phyloP scores from a whole-genome alignment of 2,113 vertebrate species.

The Erinaceus europaeus region DNA sequence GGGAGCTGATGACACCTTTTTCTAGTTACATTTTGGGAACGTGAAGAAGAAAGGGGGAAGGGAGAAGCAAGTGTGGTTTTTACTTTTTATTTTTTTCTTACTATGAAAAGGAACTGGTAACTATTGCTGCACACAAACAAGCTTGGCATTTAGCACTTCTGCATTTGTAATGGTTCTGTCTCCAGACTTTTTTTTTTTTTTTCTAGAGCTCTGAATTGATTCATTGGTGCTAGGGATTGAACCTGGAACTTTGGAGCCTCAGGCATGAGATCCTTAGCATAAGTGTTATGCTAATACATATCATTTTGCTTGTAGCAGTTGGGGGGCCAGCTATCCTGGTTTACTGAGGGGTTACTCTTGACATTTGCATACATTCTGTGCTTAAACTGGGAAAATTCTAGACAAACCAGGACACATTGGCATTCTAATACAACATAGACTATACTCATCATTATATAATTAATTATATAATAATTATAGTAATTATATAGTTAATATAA shows the following conservation, averaged over 20 bases:
- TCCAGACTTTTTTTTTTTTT: neutral
- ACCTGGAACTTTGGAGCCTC: too few relatives aligned
- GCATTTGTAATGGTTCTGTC: conserved; percentile 50
- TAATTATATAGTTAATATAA: neutral
- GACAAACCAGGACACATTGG: neutral
- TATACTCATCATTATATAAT: neutral
- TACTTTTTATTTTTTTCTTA: neutral
- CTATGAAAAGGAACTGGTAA: conserved; percentile 58
- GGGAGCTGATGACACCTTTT: conserved; percentile 17
- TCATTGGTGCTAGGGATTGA: too few relatives aligned
- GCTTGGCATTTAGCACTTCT: conserved; percentile 54
- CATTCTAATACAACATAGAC: neutral
- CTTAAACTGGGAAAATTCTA: neutral
- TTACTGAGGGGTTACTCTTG: neutral
- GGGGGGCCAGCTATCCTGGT: neutral
- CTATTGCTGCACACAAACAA: conserved; percentile 35
- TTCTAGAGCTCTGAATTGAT: too few relatives aligned
- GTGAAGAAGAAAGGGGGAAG: conserved; percentile 12
- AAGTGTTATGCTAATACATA: too few relatives aligned
- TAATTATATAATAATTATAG: too few relatives aligned
- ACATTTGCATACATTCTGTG: too few relatives aligned
- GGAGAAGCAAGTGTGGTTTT: conserved; percentile 35
- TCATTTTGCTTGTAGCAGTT: neutral
- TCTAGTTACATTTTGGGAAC: neutral
- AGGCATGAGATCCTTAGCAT: too few relatives aligned